Percentiles rank a stretch among this genome's conserved stretches.
Conservation (phyloP, 2,888 invertebrate species). For the Amiota mariae region DNA sequence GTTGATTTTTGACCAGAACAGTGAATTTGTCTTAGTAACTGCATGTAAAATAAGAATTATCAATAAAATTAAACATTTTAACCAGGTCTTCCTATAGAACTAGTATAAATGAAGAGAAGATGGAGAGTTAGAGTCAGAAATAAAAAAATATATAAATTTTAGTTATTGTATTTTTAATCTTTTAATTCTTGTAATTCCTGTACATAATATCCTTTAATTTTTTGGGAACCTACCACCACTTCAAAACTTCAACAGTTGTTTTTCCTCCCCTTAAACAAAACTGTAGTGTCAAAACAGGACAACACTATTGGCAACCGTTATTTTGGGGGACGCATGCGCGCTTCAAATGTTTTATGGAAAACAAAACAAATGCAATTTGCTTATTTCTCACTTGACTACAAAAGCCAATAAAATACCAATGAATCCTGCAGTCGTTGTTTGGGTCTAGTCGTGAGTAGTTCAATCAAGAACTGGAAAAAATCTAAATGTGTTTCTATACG, state of each 20-base stretch:
- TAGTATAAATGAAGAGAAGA: too few species aligned
- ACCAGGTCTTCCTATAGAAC: too few species aligned
- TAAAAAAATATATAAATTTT: too few species aligned
- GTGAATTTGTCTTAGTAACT: too few species aligned
- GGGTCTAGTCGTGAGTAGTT: conserved; percentile 46
- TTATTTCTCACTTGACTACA: conserved; percentile 43
- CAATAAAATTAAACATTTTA: too few species aligned
- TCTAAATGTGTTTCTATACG: conserved; percentile 15
- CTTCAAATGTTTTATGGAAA: conserved; percentile 22
- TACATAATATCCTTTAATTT: neutral
- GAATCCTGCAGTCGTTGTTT: conserved; percentile 59
- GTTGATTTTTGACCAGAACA: too few species aligned
- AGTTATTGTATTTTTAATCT: neutral
- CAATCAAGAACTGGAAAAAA: conserved; percentile 24
- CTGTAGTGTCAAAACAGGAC: neutral
- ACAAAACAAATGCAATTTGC: conserved; percentile 29
- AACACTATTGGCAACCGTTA: conserved; percentile 15
- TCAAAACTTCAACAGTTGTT: conserved; percentile 25
- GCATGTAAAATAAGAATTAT: too few species aligned
- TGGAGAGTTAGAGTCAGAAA: too few species aligned
- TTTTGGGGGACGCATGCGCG: conserved; percentile 15
- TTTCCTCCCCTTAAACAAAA: neutral
- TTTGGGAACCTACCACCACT: too few species aligned
- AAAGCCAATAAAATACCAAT: conserved; percentile 40
- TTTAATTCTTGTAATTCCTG: neutral